Base-by-base conservation (phyloP, 2,888 invertebrate species). In the Agrochola macilenta region DNA sequence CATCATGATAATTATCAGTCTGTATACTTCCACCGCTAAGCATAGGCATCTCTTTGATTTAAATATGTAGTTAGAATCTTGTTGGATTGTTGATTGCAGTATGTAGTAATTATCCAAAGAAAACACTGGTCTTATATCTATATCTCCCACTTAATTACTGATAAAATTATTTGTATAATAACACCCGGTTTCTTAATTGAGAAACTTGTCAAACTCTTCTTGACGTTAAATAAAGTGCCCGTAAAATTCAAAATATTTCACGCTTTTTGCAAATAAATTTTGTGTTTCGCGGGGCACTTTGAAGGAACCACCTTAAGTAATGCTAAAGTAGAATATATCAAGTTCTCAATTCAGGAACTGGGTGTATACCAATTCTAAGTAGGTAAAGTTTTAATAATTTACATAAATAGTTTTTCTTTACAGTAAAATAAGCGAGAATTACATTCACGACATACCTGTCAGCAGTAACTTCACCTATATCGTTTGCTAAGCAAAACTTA, bases 381-480 rank as follows among this genome's bases (percentile, higher is more conserved):
- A 23, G n/a, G n/a, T 26, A 14, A 58, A 14, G 7, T 58, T 58
- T 14, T 7, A 7, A 7, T 26, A 58, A 26, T 58, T 26, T 5
- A 57, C 9, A 23, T 23, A 57, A 57, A 57, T 57, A 57, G 2
- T 23, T 26, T 76, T 69, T 12, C 12, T 14, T 49, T 12, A 11
- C 14, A 39, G n/a, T 46, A 20, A 69, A 58, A 63, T 26, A 69
- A 14, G 7, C 20, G 46, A 71, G 9, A 5, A 52, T 57, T n/a
- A 68, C 30, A 43, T 64, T 69, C 54, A 68, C 63, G 12, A 26
- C 58, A 69, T 39, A 35, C 57, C 74, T 74, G 68, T 74, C 61
- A n/a, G 35, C 82, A 71, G 20, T 71, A 64, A 63, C 26, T 74
- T 70, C 4, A 52, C 23, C 49, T 39, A 8, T 39, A 71, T 52